Evolutionary conservation across 2,888 invertebrate species (phyloP).

Genomic region (Magallana nippona): DNA sequence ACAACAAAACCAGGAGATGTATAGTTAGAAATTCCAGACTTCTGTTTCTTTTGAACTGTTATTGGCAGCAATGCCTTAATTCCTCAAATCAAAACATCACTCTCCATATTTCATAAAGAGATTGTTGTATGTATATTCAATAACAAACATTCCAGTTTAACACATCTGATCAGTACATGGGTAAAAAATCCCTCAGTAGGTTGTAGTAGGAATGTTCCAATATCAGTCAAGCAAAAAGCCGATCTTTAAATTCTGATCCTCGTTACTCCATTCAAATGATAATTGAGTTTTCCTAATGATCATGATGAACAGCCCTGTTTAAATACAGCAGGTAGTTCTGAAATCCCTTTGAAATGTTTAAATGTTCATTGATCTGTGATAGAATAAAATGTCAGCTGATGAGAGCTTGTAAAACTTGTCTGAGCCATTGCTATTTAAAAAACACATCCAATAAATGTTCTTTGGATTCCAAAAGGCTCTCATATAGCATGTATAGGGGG

Average conservation of each 20-base stretch:
- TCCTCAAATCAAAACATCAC: slow-evolving; percentile 6
- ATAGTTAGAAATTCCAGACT: no score
- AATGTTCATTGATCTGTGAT: background rate
- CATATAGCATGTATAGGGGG: background rate
- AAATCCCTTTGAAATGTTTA: background rate
- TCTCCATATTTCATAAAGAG: background rate
- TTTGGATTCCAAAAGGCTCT: no score
- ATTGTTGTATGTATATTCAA: no score
- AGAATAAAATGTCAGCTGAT: background rate
- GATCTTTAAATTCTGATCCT: background rate
- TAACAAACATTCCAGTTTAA: no score
- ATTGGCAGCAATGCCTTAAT: no score
- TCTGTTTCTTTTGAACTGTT: no score
- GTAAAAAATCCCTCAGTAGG: no score
- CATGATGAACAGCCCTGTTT: background rate
- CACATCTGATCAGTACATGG: no score
- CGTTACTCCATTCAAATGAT: slow-evolving; percentile 2
- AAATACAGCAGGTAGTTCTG: background rate
- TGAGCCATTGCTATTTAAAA: background rate
- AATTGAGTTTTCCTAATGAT: slow-evolving; percentile 21
- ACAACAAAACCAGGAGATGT: no score
- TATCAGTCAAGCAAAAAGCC: background rate
- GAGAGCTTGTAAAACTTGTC: background rate
- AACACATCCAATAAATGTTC: background rate
- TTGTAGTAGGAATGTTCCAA: background rate